Evolutionary conservation across 2,888 invertebrate genomes (phyloP).

Genomic region (Therioaphis trifolii): DNA sequence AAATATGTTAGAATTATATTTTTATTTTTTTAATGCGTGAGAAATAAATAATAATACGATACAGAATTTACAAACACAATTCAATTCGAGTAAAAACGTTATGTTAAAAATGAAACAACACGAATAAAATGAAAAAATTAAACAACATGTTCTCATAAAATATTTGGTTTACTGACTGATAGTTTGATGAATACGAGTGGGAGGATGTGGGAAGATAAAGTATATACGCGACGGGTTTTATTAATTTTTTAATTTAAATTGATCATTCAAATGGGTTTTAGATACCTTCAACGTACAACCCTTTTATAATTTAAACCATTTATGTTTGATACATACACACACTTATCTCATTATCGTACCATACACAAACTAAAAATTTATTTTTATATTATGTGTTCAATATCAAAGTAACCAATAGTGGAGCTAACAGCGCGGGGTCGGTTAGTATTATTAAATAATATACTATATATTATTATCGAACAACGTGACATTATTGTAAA

Average conservation of each 20-base stretch:
- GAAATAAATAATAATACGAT: slow-evolving; percentile 29
- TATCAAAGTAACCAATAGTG: slow-evolving; percentile 3
- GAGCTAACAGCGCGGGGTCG: neutral
- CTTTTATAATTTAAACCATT: neutral
- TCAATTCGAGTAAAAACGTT: slow-evolving; percentile 1
- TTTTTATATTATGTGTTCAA: neutral
- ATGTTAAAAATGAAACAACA: too few species aligned
- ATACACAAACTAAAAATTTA: slow-evolving; percentile 35
- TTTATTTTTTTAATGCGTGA: slow-evolving; percentile 26
- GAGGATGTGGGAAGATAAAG: slow-evolving; percentile 39
- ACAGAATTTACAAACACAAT: slow-evolving; percentile 29
- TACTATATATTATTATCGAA: neutral
- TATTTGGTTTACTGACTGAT: slow-evolving; percentile 34
- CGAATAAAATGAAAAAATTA: too few species aligned
- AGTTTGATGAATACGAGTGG: slow-evolving; percentile 35
- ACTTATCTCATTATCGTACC: slow-evolving; percentile 21
- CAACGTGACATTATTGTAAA: too few species aligned
- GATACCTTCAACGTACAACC: neutral
- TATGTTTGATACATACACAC: neutral
- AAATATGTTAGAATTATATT: neutral
- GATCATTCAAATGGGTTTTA: slow-evolving; percentile 18
- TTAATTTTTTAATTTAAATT: slow-evolving; percentile 19
- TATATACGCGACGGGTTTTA: neutral
- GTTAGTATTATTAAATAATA: neutral
- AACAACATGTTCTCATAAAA: slow-evolving; percentile 6